Conservation (phyloP, 2,113 vertebrate genomes). For the Xenus cinereus region DNA sequence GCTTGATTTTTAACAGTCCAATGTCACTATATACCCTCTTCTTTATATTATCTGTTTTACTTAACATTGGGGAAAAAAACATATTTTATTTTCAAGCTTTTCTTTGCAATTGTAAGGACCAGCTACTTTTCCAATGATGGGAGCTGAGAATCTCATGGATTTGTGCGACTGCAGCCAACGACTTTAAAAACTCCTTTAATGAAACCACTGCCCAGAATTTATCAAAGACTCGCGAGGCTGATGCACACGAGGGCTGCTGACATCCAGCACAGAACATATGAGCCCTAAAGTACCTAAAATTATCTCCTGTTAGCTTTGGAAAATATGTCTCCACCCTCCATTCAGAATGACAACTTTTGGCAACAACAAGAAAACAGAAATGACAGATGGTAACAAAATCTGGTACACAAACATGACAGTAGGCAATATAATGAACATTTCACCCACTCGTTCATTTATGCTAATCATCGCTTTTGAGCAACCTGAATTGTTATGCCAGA, state of each 20-base stretch:
- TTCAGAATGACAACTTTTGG: constrained; percentile 66
- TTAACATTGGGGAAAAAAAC: neutral
- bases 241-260: neutral
- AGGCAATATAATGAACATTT: constrained; percentile 52
- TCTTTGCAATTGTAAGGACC: neutral
- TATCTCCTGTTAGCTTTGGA: constrained; percentile 13
- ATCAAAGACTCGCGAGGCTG: neutral
- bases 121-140: neutral
- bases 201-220: neutral
- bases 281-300: constrained; percentile 53
- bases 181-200: neutral
- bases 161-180: neutral
- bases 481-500: constrained; percentile 37
- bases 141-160: neutral
- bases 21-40: neutral
- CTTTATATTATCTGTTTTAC: neutral
- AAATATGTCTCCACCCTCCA: constrained; percentile 42
- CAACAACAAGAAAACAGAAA: constrained; percentile 63
- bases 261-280: neutral
- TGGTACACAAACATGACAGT: constrained; percentile 67
- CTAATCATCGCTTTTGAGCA: constrained; percentile 29
- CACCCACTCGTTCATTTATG: constrained; percentile 52
- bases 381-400: constrained; percentile 69
- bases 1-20: neutral
- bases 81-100: neutral